phyloP scores from a whole-genome alignment of 2,797 vertebrate species.

The Enteromius mattozi region DNA sequence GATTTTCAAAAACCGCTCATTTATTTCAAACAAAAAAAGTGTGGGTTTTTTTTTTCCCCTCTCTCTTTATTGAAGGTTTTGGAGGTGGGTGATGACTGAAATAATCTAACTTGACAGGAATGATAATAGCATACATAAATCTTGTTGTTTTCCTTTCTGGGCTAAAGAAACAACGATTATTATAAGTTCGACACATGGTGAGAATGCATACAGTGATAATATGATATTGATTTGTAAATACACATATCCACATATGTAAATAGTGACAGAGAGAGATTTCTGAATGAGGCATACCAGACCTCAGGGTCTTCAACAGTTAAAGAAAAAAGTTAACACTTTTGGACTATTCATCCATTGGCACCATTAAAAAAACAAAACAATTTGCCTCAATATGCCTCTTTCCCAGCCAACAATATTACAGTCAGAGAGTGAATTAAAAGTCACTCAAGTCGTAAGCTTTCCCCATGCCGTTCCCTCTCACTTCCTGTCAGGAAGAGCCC shows the following conservation, averaged over 20 bases:
- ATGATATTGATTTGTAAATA: slow-evolving; percentile 18
- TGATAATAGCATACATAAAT: slow-evolving; percentile 52
- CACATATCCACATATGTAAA: slow-evolving; percentile 18
- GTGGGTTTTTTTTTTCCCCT: slow-evolving; percentile 17
- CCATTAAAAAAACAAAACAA: slow-evolving; percentile 56
- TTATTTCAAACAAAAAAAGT: slow-evolving; percentile 25
- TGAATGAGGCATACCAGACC: background rate
- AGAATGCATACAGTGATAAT: slow-evolving; percentile 28
- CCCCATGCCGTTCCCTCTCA: slow-evolving; percentile 80
- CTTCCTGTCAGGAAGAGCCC: slow-evolving; percentile 95
- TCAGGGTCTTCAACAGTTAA: background rate
- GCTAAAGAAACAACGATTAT: slow-evolving; percentile 36
- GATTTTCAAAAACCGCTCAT: slow-evolving; percentile 8
- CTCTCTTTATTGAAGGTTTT: slow-evolving; percentile 41
- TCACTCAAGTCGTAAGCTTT: slow-evolving; percentile 86
- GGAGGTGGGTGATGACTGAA: slow-evolving; percentile 24
- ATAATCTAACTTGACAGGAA: slow-evolving; percentile 46
- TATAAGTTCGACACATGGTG: slow-evolving; percentile 12
- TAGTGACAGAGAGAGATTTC: background rate
- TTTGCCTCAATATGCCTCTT: slow-evolving; percentile 62
- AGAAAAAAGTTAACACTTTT: background rate
- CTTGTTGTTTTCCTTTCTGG: slow-evolving; percentile 41
- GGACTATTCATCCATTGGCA: background rate
- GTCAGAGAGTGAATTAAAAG: slow-evolving; percentile 87
- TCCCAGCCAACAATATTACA: slow-evolving; percentile 77